Evolutionary conservation across 2,797 vertebrate species (phyloP), one percentile per base, ranked within the genome.

Genomic region (Oreonectes daqikongensis): DNA sequence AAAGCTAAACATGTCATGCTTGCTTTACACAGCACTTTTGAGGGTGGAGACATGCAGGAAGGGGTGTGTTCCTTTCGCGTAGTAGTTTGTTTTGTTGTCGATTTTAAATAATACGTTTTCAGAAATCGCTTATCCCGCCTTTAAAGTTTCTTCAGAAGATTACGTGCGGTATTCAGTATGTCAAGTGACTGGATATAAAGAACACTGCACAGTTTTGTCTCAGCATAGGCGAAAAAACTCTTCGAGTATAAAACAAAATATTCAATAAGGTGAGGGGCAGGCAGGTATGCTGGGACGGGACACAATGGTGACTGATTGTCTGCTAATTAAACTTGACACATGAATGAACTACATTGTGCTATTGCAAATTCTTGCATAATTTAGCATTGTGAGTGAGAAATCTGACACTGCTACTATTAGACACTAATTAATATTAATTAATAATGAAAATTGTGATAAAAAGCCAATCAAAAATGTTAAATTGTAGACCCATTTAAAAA

Each of bases 241-340:
- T 22, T 2, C 1, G 20, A 20, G 7, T 52, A 20, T 52, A 9
- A 52, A 18, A 52, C 9, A 20, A 1, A 20, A 20, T 52, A 52
- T 20, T 55, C 20, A 24, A 12, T 12, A 24, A 14, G 20, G 24
- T 26, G 53, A 18, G 8, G 12, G 22, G 12, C 5, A 6, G 22
- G 22, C 22, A 28, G 24, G 24, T 17, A 10, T 11, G n/a, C 15
- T 24, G 17, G 0, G 6, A 1, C 6, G 11, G 66, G 22, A 71
- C 66, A 80, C 55, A 78, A 80, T 70, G 5, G 18, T 26, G 5
- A 12, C 70, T 80, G 63, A 80, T 71, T 78, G 59, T 57, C 24
- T 55, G 50, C 30, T 28, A 65, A 74, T 74, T 65, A 65, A 55
- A 50, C 11, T 42, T 53, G 61, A 65, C 61, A 55, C 30, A 38